Percentiles rank a stretch among this genome's conserved stretches.
phyloP scores from a whole-genome alignment of 2,113 vertebrate species.

The Chinchilla lanigera region DNA sequence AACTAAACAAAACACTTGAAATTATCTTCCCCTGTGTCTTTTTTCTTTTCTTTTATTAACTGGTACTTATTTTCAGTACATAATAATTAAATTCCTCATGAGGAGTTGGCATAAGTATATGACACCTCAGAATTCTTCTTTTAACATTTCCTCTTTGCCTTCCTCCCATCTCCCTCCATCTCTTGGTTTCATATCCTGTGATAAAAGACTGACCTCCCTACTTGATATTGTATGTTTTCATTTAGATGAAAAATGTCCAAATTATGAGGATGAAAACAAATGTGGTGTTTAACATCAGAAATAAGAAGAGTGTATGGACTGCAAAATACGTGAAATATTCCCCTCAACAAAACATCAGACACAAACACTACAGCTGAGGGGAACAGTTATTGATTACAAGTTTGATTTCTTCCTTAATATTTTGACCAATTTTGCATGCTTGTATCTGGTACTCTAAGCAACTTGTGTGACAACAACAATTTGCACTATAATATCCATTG shows the following conservation, averaged over 20 bases:
- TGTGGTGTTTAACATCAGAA: not conserved
- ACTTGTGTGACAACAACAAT: too few species aligned
- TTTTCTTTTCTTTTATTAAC: not conserved
- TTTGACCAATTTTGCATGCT: too few species aligned
- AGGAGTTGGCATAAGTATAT: not conserved
- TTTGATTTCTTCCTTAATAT: too few species aligned
- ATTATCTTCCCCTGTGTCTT: not conserved
- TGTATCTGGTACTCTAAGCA: too few species aligned
- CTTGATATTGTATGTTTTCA: not conserved
- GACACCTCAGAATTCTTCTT: not conserved
- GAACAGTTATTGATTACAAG: too few species aligned
- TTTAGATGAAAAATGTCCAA: not conserved
- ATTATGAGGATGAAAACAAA: not conserved
- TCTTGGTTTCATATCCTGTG: not conserved
- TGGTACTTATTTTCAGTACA: not conserved
- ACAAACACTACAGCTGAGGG: too few species aligned
- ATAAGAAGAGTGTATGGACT: not conserved
- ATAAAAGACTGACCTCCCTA: not conserved
- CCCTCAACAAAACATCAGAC: too few species aligned
- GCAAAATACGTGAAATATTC: too few species aligned
- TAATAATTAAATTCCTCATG: not conserved
- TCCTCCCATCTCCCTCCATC: not conserved
- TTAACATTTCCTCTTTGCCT: not conserved
- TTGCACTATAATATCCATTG: too few species aligned
- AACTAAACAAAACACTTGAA: not conserved